A percentile compares a stretch with the other conserved stretches of the same genome.
Conservation (phyloP, 2,113 vertebrate species). For the Ceuthmochares aereus region DNA sequence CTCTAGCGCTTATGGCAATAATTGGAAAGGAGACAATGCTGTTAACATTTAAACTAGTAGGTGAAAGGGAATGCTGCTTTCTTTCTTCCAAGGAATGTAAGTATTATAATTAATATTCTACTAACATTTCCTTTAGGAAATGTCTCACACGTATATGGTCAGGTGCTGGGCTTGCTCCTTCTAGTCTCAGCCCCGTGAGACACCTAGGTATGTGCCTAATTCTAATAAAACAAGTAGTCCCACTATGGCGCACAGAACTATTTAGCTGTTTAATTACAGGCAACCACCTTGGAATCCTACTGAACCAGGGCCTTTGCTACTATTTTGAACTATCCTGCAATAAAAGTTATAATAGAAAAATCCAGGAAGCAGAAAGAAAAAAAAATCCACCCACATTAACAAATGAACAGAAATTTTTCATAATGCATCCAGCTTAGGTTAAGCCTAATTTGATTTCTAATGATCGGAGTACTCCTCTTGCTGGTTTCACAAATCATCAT, state of each 20-base stretch:
- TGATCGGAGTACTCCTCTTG: neutral
- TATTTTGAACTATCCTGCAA: neutral
- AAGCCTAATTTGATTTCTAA: neutral
- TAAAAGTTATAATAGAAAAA: neutral
- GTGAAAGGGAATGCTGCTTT: neutral
- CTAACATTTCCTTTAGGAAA: slow-evolving; percentile 52
- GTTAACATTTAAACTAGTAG: neutral
- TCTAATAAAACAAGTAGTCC: neutral
- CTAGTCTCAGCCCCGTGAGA: neutral
- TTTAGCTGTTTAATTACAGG: neutral
- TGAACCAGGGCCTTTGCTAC: neutral
- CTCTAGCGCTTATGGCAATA: neutral
- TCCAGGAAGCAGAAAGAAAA: neutral
- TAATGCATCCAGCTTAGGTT: neutral
- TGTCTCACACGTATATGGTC: neutral
- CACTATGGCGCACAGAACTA: neutral
- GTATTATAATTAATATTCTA: neutral
- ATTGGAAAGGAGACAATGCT: neutral
- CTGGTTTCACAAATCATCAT: neutral
- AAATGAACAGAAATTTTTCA: neutral
- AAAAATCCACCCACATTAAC: neutral
- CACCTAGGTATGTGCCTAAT: neutral
- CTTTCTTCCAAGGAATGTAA: neutral
- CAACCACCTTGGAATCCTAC: neutral
- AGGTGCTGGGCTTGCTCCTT: slow-evolving; percentile 6